Evolutionary conservation across 2,797 vertebrate genomes (phyloP), one percentile per base, ranked within the genome.

Genomic region (Somateria mollissima): DNA sequence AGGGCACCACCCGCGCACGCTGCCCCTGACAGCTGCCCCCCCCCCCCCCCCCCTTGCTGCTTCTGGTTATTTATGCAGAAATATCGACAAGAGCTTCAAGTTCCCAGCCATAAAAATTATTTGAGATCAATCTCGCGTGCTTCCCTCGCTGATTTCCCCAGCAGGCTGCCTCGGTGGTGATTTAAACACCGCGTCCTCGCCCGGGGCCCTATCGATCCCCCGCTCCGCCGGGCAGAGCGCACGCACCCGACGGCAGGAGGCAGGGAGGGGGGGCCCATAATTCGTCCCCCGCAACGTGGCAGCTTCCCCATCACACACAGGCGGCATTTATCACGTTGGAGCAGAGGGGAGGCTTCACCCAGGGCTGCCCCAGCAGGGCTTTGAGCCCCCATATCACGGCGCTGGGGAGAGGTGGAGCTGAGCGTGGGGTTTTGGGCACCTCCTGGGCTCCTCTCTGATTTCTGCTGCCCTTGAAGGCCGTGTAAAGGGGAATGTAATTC

Each of bases 401-500:
- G 53, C 54, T 13, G 13, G 62, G 32, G 57, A 51, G 66, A 10
- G 65, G 9, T 1, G 66, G 51, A 71, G 21, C 30, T 10, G 4
- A 43, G 43, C 2, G 32, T 1, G 16, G 47, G 54, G 16, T 15
- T 15, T 51, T 10, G 61, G 61, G 43, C 49, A 30, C 36, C n/a
- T 57, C 61, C n/a, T 1, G 11, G 13, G 36, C 2, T 41, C 13
- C 61, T 41, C 39, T 20, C 61, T 12, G 4, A 10, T 11, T 47
- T 6, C 77, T 34, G 53, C 72, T 11, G 36, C 20, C 57, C 45
- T 70, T 3, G 14, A 28, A 30, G 30, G 22, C 65, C 1, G 10
- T 1, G 4, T 36, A 43, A 51, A 51, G 19, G 9, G 32, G n/a
- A 20, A 30, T 0, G 0, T 4, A 1, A n/a, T 21, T 25, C 4